Base-by-base conservation (phyloP, 2,113 vertebrate species). In the Murina feae region DNA sequence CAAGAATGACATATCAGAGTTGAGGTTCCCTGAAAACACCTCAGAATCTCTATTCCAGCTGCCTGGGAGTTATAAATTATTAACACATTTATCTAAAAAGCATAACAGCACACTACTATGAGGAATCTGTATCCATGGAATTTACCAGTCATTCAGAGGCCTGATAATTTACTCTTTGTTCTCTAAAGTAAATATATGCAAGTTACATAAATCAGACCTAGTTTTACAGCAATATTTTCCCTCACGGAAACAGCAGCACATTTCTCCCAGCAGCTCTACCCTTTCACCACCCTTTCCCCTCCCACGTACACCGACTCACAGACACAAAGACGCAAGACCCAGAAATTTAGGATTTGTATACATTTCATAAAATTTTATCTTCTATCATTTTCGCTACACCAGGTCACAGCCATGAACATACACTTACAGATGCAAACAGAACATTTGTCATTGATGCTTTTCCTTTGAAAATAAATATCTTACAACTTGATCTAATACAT, bases 81-180 rank as follows among this genome's bases (percentile, higher is more conserved):
- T 96, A 97, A 95, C 95, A 97, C 89, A 96, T 98, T 98, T 97
- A 55, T 97, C 97, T 97, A 93, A 90, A 92, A 96, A 97, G 78
- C 71, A 44, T 93, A 97, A 94, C 89, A 90, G 53, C 74, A 49
- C 75, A 89, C 75, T 96, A 32, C 92, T 96, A 93, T 74, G 95
- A 96, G 74, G 95, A 96, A 97, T 96, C 93, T 94, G 44, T 95
- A 82, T 85, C 93, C 84, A 0, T 86, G 96, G 86, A 95, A 95
- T 96, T 92, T 96, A 79, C 94, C 82, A 55, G 91, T 88, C 91
- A 95, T 97, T 93, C 47, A 4, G 80, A 79, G 87, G 63, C 74
- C 96, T 96, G 83, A 97, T 92, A 94, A 95, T 93, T 98, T 93
- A 86, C 95, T 84, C 92, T 91, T 94, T 97, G 91, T 93, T 97